phyloP scores from a whole-genome alignment of 1,140 invertebrate species.

The Cephus cinctus region DNA sequence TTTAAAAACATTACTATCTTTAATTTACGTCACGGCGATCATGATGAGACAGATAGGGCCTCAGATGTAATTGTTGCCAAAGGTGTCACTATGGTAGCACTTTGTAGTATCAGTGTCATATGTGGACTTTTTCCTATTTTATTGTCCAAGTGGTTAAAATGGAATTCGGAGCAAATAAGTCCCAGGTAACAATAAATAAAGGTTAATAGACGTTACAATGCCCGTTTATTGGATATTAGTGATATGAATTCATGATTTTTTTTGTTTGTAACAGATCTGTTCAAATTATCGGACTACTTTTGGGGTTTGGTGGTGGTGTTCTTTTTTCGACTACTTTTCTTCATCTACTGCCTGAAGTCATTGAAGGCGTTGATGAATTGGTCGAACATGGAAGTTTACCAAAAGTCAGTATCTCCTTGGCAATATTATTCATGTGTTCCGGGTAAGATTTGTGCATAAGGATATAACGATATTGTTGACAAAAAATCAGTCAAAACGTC shows the following conservation, averaged over 20 bases:
- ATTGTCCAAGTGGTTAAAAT: slow-evolving; percentile 65
- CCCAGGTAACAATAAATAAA: too few relatives aligned
- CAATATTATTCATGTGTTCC: slow-evolving; percentile 69
- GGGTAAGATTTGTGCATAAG: too few relatives aligned
- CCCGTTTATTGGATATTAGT: slow-evolving; percentile 22
- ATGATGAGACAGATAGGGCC: too few relatives aligned
- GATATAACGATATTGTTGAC: background rate
- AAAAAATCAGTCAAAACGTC: too few relatives aligned
- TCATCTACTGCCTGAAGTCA: slow-evolving; percentile 87
- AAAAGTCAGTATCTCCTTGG: slow-evolving; percentile 63
- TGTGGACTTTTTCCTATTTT: slow-evolving; percentile 70
- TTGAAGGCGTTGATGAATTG: slow-evolving; percentile 65
- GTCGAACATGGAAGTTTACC: slow-evolving; percentile 53
- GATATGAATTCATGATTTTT: background rate
- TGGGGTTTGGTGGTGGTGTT: slow-evolving; percentile 89
- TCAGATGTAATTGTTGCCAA: slow-evolving; percentile 62
- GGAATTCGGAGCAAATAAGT: too few relatives aligned
- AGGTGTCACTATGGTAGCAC: slow-evolving; percentile 68
- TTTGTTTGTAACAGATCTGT: slow-evolving; percentile 38
- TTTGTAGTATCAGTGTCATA: slow-evolving; percentile 67
- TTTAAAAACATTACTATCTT: too few relatives aligned
- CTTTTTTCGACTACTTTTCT: slow-evolving; percentile 87
- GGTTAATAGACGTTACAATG: slow-evolving; percentile 24
- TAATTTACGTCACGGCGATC: too few relatives aligned
- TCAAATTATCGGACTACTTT: slow-evolving; percentile 58